phyloP scores from a whole-genome alignment of 2,888 invertebrate species.

The Volucella inanis region DNA sequence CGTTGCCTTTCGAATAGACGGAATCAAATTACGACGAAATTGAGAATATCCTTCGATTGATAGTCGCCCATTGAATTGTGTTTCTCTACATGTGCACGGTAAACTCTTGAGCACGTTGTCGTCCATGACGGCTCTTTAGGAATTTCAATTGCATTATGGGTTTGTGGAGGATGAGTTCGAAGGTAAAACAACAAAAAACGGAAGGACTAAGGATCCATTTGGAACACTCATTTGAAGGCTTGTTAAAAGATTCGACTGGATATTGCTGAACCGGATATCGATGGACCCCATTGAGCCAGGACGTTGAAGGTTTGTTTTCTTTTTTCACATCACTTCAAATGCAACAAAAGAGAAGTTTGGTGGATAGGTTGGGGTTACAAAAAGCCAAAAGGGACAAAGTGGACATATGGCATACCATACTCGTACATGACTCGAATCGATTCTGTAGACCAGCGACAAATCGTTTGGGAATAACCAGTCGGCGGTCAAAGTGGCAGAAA shows the following conservation, averaged over 20 bases:
- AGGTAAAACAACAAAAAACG: neutral
- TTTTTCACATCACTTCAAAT: neutral
- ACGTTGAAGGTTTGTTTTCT: slow-evolving; percentile 1
- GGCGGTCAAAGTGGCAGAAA: slow-evolving; percentile 40
- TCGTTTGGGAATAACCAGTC: slow-evolving; percentile 47
- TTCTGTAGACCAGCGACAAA: slow-evolving; percentile 32
- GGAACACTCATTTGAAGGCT: slow-evolving; percentile 31
- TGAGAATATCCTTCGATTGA: slow-evolving; percentile 69
- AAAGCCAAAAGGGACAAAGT: slow-evolving; percentile 52
- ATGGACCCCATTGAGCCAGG: slow-evolving; percentile 50
- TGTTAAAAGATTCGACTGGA: slow-evolving; percentile 22
- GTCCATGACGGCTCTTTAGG: slow-evolving; percentile 50
- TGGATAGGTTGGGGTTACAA: slow-evolving; percentile 22
- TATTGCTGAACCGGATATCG: slow-evolving; percentile 57
- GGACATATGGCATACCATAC: slow-evolving; percentile 43
- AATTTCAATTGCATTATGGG: slow-evolving; percentile 69
- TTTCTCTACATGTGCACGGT: slow-evolving; percentile 37
- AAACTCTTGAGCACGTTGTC: slow-evolving; percentile 55
- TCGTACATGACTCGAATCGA: neutral
- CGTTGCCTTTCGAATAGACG: slow-evolving; percentile 51
- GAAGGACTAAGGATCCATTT: neutral
- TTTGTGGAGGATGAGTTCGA: neutral
- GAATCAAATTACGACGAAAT: slow-evolving; percentile 70
- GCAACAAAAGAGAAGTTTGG: slow-evolving; percentile 26
- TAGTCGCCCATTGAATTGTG: slow-evolving; percentile 68